Base-by-base conservation (phyloP, 1,140 invertebrate species). In the Cydia strobilella region DNA sequence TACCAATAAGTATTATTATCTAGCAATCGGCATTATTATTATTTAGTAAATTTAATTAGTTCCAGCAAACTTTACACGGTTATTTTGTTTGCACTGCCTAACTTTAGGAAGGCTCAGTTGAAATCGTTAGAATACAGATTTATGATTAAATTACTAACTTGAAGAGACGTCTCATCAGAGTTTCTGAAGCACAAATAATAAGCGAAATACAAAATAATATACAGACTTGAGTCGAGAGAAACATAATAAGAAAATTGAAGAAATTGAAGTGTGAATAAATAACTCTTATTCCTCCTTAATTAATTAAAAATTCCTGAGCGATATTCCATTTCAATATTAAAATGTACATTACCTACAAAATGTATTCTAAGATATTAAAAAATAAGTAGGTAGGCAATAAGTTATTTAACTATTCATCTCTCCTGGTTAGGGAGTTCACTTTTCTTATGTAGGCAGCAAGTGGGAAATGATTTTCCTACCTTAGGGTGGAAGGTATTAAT, bases 141-240 rank as follows among this genome's bases (percentile, higher is more conserved):
- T 66, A 31, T 66, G 63, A 69, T 69, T 69, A 18, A 69, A 69
- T 69, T 69, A 42, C 65, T 39, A 39, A 69, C 31, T 69, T 39
- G 35, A 7, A 69, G 42, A 66, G 31, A 35, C 65, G 65, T 39
- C 31, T 69, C 65, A 39, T 69, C 65, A 39, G 65, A 69, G 65
- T 69, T 69, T 42, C 65, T 39, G 31, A 7, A 69, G 27, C 65
- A 23, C 65, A 69, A 66, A 69, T 69, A 69, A 69, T 39, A 35
- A 39, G 15, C n/a, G 25, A 66, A 66, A 66, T 35, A 66, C n/a
- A 51, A 51, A 51, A 18, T 59, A 59, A 59, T 39, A 69, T 69
- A 69, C 31, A 69, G 65, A 31, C 65, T 39, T 9, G 15, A 69
- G 65, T 13, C 7, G 31, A 35, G 31, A 23, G 6, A 5, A 42